Conservation (phyloP, 2,888 invertebrate genomes). For the Drosophila greeni region DNA sequence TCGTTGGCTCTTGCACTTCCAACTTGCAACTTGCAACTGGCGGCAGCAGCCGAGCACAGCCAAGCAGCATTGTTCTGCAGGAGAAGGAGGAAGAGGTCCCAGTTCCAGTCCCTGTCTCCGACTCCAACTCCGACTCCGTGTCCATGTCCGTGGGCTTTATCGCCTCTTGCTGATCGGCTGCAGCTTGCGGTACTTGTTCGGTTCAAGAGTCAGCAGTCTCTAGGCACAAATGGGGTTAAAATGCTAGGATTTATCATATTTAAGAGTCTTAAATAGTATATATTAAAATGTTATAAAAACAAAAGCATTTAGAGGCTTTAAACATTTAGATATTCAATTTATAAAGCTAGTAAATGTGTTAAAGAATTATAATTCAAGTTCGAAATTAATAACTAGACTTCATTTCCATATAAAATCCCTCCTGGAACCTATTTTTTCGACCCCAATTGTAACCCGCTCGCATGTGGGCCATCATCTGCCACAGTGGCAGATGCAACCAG, state of each 20-base stretch:
- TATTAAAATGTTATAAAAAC: not conserved
- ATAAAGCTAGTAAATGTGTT: too few species aligned
- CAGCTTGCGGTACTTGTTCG: slow-evolving; percentile 68
- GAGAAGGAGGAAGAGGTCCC: slow-evolving; percentile 55
- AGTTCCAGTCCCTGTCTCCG: slow-evolving; percentile 17
- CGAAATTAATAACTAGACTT: too few species aligned
- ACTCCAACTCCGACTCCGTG: slow-evolving; percentile 8
- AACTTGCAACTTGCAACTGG: slow-evolving; percentile 27
- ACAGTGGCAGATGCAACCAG: slow-evolving; percentile 41
- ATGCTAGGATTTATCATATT: not conserved
- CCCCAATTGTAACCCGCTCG: slow-evolving; percentile 26
- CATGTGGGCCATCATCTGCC: slow-evolving; percentile 32
- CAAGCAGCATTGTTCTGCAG: slow-evolving; percentile 67
- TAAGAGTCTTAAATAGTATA: not conserved
- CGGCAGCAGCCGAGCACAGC: slow-evolving; percentile 46
- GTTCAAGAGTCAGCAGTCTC: slow-evolving; percentile 52
- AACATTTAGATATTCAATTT: too few species aligned
- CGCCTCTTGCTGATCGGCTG: slow-evolving; percentile 42
- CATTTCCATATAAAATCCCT: too few species aligned
- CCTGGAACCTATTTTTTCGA: not conserved
- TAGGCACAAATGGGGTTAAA: slow-evolving; percentile 13
- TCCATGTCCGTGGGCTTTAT: slow-evolving; percentile 38
- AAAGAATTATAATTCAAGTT: too few species aligned
- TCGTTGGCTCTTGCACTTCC: slow-evolving; percentile 15
- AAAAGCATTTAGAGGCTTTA: too few species aligned